Evolutionary conservation across 1,140 invertebrate genomes (phyloP).

Genomic region (Pteromalus puparum): DNA sequence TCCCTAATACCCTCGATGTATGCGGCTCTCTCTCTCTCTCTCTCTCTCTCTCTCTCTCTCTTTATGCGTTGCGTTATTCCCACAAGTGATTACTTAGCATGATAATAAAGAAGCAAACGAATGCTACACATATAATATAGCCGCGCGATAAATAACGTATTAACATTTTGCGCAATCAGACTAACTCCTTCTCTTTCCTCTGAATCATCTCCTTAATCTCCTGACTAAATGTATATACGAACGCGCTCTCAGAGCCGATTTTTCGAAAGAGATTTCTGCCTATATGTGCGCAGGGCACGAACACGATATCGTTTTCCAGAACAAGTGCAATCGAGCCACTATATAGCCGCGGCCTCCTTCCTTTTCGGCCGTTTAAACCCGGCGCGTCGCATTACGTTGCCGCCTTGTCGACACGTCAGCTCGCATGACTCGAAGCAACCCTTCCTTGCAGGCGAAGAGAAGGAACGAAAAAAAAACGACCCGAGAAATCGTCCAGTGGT

Average conservation of each 20-base stretch:
- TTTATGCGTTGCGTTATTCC: conserved; percentile 26
- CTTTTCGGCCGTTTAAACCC: conserved; percentile 42
- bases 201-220: neutral
- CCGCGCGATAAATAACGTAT: conserved; percentile 33
- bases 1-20: conserved; percentile 18
- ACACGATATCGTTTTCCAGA: conserved; percentile 21
- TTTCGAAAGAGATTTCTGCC: neutral
- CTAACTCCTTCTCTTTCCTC: neutral
- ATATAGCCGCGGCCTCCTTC: neutral
- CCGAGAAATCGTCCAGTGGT: conserved; percentile 63
- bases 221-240: neutral
- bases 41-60: neutral
- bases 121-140: conserved; percentile 13
- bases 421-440: conserved; percentile 68
- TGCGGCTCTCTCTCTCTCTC: neutral
- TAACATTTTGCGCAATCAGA: neutral
- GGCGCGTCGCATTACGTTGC: conserved; percentile 47
- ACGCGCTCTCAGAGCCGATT: no score
- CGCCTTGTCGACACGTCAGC: conserved; percentile 70
- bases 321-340: conserved; percentile 10
- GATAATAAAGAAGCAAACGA: conserved; percentile 23
- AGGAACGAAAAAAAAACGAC: conserved; percentile 41
- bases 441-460: conserved; percentile 45
- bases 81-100: conserved; percentile 28
- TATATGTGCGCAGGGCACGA: conserved; percentile 13